Evolutionary conservation across 2,113 vertebrate species (phyloP), one percentile per base, ranked within the genome.

Genomic region (Butorides virescens): DNA sequence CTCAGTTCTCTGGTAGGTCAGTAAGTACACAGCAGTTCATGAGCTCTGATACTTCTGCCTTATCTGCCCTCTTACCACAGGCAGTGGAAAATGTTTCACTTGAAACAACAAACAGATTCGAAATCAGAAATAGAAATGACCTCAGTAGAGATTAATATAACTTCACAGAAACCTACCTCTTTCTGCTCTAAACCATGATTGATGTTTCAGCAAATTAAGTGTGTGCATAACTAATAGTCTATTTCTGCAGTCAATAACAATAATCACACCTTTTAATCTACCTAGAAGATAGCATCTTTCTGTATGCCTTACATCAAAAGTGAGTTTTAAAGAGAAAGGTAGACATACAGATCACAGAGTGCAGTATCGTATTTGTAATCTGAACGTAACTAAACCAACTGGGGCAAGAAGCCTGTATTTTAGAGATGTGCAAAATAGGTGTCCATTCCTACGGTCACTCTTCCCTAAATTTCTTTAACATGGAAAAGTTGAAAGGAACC

Each of bases 1-100:
- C 82, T 94, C 67, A 29, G 56, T 84, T 84, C 65, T 53, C 61
- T 75, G 46, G 55, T 79, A 91, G 81, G 77, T 93, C 91, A 90
- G 37, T 37, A 73, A 95, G 74, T 61, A 91, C 47, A 91, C 55
- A 87, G 18, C 84, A 93, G 88, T 94, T 93, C 91, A 68, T 0
- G 4, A 87, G 86, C 77, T 91, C 90, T 44, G 87, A 92, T 96
- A 67, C 91, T 96, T 92, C 86, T 95, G 84, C 75, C 79, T 95
- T 81, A 94, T 95, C 91, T 92, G 78, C 85, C 87, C 61, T 86
- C 71, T 62, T 92, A 95, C 85, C 79, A 88, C 78, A 93, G 55
- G 92, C 89, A 95, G 85, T 92, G 92, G 94, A 97, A 97, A 97
- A 97, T 96, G 91, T 95, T 93, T 93, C 71, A 87, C 80, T 93